Percentiles rank a stretch among this genome's conserved stretches.
Conservation (phyloP, 2,797 vertebrate genomes). For the Centroberyx gerrardi region DNA sequence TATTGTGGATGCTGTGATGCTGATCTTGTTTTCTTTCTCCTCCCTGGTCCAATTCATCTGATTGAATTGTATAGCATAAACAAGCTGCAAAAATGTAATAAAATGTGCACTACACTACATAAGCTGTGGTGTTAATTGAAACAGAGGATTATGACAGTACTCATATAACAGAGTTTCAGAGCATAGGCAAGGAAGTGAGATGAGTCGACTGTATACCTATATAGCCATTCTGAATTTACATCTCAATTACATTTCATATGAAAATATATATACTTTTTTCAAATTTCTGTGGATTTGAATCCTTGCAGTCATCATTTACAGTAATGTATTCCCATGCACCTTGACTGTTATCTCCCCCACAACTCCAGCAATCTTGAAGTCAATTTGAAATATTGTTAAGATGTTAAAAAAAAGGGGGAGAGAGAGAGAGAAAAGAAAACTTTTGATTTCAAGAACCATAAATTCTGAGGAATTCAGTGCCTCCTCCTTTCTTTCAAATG, state of each 20-base stretch:
- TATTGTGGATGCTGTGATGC: constrained; percentile 46
- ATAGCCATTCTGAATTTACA: constrained; percentile 47
- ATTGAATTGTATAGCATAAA: constrained; percentile 47
- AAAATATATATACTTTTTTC: constrained; percentile 24
- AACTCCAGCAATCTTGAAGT: constrained; percentile 57
- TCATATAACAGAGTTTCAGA: constrained; percentile 26
- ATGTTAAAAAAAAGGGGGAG: constrained; percentile 41
- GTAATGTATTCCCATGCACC: constrained; percentile 61
- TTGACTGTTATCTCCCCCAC: constrained; percentile 37
- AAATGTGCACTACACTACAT: constrained; percentile 36
- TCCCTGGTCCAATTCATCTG: constrained; percentile 27
- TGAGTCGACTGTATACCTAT: constrained; percentile 19
- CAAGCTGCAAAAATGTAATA: constrained; percentile 56
- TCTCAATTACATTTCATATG: constrained; percentile 50
- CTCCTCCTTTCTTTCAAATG: constrained; percentile 78
- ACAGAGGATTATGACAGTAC: constrained; percentile 45
- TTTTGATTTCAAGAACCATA: constrained; percentile 72
- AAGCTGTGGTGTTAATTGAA: constrained; percentile 58
- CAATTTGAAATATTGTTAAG: constrained; percentile 66
- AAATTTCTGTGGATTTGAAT: constrained; percentile 63
- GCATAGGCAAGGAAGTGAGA: constrained; percentile 8
- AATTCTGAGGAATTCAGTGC: constrained; percentile 65
- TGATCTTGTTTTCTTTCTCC: constrained; percentile 38
- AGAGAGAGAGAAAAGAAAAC: constrained; percentile 43
- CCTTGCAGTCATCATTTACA: constrained; percentile 62